phyloP scores from a whole-genome alignment of 2,113 vertebrate species.

The Meleagris gallopavo region DNA sequence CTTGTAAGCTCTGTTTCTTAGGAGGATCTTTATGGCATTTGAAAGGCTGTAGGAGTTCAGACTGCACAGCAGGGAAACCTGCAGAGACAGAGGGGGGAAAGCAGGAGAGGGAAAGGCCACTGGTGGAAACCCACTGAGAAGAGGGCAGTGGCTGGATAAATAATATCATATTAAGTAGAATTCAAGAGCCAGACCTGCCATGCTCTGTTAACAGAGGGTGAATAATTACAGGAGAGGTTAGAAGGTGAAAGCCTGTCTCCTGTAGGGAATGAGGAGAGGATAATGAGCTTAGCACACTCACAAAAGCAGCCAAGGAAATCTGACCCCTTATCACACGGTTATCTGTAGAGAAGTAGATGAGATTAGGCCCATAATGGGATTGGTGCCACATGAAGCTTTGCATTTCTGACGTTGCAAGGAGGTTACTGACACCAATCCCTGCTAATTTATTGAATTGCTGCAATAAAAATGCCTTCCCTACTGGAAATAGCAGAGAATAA shows the following conservation, averaged over 20 bases:
- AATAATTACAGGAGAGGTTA: background rate
- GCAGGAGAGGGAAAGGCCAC: background rate
- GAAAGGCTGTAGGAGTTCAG: background rate
- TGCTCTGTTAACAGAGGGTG: background rate
- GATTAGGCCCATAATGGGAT: background rate
- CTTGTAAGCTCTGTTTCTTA: background rate
- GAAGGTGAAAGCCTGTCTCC: slow-evolving; percentile 14
- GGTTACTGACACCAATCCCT: slow-evolving; percentile 14
- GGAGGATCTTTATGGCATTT: background rate
- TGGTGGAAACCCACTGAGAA: background rate
- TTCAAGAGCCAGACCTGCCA: background rate
- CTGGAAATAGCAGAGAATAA: slow-evolving; percentile 19
- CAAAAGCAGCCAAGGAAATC: slow-evolving; percentile 1
- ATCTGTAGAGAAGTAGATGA: background rate
- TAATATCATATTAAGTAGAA: slow-evolving; percentile 11
- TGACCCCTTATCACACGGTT: background rate
- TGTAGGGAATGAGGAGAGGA: background rate
- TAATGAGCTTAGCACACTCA: slow-evolving; percentile 7
- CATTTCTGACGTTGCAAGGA: background rate
- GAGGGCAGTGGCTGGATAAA: slow-evolving; percentile 10
- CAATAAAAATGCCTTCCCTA: slow-evolving; percentile 3
- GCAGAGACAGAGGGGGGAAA: background rate
- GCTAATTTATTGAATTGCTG: slow-evolving; percentile 6
- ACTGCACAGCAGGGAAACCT: background rate
- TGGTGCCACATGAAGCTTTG: slow-evolving; percentile 2